phyloP scores from a whole-genome alignment of 2,113 vertebrate species.

The Zapus hudsonius region DNA sequence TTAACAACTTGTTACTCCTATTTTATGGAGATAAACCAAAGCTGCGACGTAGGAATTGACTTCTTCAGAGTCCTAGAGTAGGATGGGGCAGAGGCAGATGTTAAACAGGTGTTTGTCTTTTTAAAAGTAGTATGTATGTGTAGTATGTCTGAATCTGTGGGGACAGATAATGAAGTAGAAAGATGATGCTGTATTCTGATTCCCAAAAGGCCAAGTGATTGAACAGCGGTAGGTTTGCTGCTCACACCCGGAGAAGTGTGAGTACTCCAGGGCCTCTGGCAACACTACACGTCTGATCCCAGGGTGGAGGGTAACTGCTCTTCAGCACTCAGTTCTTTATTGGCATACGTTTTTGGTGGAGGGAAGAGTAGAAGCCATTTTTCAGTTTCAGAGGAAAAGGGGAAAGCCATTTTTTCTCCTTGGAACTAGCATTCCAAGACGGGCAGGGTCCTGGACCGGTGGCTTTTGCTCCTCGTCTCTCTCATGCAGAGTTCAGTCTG shows the following conservation, averaged over 20 bases:
- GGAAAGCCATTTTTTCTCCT: background rate
- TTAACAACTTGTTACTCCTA: background rate
- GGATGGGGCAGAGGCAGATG: background rate
- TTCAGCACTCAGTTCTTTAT: background rate
- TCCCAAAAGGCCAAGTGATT: background rate
- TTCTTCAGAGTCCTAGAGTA: background rate
- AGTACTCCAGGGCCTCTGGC: background rate
- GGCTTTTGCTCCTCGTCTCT: background rate
- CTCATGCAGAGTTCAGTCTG: background rate
- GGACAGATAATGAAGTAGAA: background rate
- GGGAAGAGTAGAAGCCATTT: background rate
- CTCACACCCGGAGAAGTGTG: background rate
- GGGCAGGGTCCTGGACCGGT: background rate
- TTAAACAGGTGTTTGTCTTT: background rate
- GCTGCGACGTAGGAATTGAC: background rate
- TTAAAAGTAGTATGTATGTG: background rate
- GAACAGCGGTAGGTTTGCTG: background rate
- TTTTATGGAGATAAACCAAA: background rate
- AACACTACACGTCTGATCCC: background rate
- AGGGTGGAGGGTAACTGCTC: background rate
- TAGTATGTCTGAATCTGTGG: background rate
- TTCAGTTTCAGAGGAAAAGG: constrained; percentile 32
- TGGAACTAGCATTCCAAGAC: background rate
- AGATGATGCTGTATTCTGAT: background rate
- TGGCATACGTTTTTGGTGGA: background rate